Base-by-base conservation (phyloP, 2,888 invertebrate species). In the Lasioglossum oenotherae region DNA sequence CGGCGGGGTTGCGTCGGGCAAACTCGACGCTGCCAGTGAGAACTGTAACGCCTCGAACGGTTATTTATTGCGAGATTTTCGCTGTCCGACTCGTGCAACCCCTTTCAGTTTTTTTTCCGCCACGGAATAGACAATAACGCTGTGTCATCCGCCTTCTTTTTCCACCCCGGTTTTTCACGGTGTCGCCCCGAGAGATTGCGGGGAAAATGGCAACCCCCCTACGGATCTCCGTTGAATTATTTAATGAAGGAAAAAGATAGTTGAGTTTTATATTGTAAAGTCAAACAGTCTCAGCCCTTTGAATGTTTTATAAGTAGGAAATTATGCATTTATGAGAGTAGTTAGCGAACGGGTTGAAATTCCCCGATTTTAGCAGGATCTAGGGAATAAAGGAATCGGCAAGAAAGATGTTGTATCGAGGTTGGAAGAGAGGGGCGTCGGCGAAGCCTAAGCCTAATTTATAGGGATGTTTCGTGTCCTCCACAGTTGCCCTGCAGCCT, bases 391-490 rank as follows among this genome's bases (percentile, higher is more conserved):
- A 64, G 64, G 64, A 69, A 38, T 16, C 19, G 19, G 35, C 38
- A 74, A 74, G 73, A 74, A 69, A 31, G 31, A 74, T 60, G 79
- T 67, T 80, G 80, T 74, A 80, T 74, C 80, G 74, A 80, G 80
- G 78, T 19, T 71, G 38, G 69, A 38, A 38, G 38, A 14, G 35
- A 31, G 69, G 71, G 75, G 12, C 74, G 72, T 60, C 60, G 72
- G 89, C 84, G 82, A 69, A 80, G 88, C 69, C 82, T 85, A 84
- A 87, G 87, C 81, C 92, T 94, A 94, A 94, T 94, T 94, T 94
- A 94, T 94, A 93, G 94, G 91, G 92, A 93, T 94, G 94, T 94
- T 94, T 94, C 93, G 93, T 94, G 94, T 94, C 94, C 93, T 93
- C 92, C 93, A 93, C 94, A 94, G 94, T 92, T 92, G 91, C 93